These are phyloP conservation scores for Hyperoplus immaculatus DNA, from an alignment of 2,797 vertebrate genomes.

Conservation along the genomic window DNA sequence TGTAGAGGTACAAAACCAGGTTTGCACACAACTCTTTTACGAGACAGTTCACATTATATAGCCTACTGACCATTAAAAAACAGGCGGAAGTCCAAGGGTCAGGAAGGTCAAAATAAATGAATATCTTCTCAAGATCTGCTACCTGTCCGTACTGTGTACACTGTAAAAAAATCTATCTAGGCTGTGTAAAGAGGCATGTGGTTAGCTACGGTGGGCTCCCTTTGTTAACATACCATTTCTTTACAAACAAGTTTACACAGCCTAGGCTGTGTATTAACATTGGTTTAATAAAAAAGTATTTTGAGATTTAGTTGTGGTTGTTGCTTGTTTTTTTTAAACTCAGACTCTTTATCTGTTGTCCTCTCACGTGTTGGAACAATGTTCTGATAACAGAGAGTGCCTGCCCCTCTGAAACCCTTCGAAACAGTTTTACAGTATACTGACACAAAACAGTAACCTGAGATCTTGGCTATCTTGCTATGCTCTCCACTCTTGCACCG, in stretches of 20 bases:
- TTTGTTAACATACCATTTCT: too few species aligned
- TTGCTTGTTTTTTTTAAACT: background rate
- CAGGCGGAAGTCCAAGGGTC: background rate
- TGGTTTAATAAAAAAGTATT: background rate
- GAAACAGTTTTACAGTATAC: background rate
- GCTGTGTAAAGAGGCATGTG: too few species aligned
- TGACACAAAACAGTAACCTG: background rate
- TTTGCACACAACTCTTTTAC: too few species aligned
- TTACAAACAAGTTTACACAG: too few species aligned
- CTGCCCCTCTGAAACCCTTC: background rate
- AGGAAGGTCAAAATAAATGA: background rate
- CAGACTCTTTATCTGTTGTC: background rate
- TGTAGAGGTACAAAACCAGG: too few species aligned
- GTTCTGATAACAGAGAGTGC: conserved; percentile 6
- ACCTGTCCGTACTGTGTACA: too few species aligned
- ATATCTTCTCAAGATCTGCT: too few species aligned
- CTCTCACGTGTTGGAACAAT: too few species aligned
- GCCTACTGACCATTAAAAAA: background rate
- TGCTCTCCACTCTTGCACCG: background rate
- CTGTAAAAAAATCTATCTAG: too few species aligned
- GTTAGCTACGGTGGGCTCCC: too few species aligned
- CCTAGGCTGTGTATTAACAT: too few species aligned
- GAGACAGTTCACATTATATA: too few species aligned
- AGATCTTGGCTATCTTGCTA: background rate
- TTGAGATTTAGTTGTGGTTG: background rate